Percentiles rank a stretch among this genome's conserved stretches.
phyloP scores from a whole-genome alignment of 2,888 invertebrate species.

The Miltochrista miniata region DNA sequence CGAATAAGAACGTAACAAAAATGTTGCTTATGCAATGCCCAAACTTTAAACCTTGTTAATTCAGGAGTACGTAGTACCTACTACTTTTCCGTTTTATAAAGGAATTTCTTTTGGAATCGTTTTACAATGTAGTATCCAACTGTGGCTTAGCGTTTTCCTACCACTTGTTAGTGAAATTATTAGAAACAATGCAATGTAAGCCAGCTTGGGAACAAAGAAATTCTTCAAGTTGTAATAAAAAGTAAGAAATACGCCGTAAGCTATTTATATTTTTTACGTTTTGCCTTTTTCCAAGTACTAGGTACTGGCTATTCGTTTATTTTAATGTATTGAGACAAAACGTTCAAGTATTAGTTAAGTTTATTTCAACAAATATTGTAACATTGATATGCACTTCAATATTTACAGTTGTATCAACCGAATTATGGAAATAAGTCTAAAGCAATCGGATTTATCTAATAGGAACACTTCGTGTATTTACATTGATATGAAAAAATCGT shows the following conservation, averaged over 20 bases:
- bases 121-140: constrained; percentile 52
- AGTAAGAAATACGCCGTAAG: constrained; percentile 60
- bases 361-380: neutral
- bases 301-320: constrained; percentile 30
- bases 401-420: constrained; percentile 28
- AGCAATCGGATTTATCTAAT: constrained; percentile 32
- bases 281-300: constrained; percentile 42
- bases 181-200: constrained; percentile 70
- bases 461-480: constrained; percentile 18
- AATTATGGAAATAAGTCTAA: constrained; percentile 33
- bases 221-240: constrained; percentile 61
- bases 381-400: constrained; percentile 2
- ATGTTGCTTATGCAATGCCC: constrained; percentile 3
- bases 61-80: constrained; percentile 18
- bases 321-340: constrained; percentile 14
- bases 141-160: constrained; percentile 56
- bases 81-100: constrained; percentile 25
- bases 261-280: constrained; percentile 49
- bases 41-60: constrained; percentile 17
- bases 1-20: constrained; percentile 9
- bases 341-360: no score
- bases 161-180: constrained; percentile 70
- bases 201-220: constrained; percentile 70
- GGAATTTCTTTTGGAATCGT: constrained; percentile 47
- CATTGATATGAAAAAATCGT: constrained; percentile 48